A percentile compares a stretch with the other conserved stretches of the same genome.
Evolutionary conservation across 2,113 vertebrate species (phyloP).

Genomic region (Mionectes macconnelli): DNA sequence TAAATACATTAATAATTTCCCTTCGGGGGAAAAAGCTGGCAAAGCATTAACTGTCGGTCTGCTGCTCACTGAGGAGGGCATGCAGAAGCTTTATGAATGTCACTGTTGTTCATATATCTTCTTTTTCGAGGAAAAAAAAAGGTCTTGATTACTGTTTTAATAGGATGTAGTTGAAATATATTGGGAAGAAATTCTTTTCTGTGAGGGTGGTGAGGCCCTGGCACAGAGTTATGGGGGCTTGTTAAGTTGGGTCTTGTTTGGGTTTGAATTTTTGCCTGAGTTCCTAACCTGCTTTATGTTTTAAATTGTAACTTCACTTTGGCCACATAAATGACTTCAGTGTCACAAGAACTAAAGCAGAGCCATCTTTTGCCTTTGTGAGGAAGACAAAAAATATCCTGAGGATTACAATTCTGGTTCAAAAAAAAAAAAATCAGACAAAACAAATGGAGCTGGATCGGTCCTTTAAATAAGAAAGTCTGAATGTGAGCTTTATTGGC

Average conservation of each 20-base stretch:
- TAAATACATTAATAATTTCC: not conserved
- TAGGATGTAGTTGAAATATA: not conserved
- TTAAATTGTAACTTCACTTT: not conserved
- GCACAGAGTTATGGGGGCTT: not conserved
- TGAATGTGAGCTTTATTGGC: not conserved
- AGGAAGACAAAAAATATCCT: not conserved
- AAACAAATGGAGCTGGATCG: not conserved
- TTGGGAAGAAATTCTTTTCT: not conserved
- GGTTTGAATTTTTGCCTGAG: not conserved
- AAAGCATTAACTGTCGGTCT: not conserved
- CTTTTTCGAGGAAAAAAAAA: not conserved
- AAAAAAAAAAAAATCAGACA: not conserved
- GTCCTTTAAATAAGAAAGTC: not conserved
- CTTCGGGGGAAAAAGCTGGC: not conserved
- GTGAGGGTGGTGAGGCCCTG: not conserved
- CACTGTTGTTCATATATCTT: not conserved
- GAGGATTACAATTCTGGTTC: not conserved
- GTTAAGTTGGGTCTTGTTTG: not conserved
- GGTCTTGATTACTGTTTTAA: not conserved
- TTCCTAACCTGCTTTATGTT: not conserved
- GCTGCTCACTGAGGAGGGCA: not conserved
- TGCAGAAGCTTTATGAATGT: not conserved
- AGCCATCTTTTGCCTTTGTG: not conserved
- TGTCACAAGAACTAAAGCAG: not conserved
- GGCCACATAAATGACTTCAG: not conserved